Evolutionary conservation across 2,797 vertebrate species (phyloP).

Genomic region (Bradypodion pumilum): DNA sequence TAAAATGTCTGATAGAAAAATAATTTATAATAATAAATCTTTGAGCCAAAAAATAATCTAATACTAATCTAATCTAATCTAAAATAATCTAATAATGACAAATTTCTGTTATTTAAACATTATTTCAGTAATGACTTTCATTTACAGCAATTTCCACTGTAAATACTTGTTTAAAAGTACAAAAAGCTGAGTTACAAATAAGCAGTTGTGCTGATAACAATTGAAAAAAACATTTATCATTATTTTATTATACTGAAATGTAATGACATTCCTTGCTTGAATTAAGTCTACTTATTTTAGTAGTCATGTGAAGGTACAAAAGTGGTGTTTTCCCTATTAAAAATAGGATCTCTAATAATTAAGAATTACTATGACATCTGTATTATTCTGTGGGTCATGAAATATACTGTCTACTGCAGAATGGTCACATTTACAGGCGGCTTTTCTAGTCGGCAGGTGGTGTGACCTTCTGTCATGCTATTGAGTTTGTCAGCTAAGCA

Average conservation of each 20-base stretch:
- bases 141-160: constrained; percentile 39
- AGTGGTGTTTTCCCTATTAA: constrained; percentile 16
- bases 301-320: constrained; percentile 11
- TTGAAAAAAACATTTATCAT: constrained; percentile 35
- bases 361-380: constrained; percentile 59
- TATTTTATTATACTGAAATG: background rate
- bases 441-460: constrained; percentile 63
- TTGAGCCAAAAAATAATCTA: constrained; percentile 41
- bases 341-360: constrained; percentile 46
- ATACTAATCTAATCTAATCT: no score
- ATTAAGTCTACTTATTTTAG: background rate
- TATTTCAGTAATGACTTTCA: constrained; percentile 49
- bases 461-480: constrained; percentile 60
- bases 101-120: constrained; percentile 66
- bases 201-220: constrained; percentile 20
- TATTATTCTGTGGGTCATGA: constrained; percentile 46
- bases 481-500: background rate
- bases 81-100: no score
- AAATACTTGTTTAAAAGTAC: background rate
- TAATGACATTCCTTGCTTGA: background rate
- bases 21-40: constrained; percentile 64
- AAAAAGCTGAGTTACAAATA: constrained; percentile 43
- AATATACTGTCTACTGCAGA: constrained; percentile 46
- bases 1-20: constrained; percentile 66
- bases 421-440: constrained; percentile 31